Evolutionary conservation across 2,888 invertebrate genomes (phyloP), one percentile per base, ranked within the genome.

Genomic region (Orchesellides sinensis): DNA sequence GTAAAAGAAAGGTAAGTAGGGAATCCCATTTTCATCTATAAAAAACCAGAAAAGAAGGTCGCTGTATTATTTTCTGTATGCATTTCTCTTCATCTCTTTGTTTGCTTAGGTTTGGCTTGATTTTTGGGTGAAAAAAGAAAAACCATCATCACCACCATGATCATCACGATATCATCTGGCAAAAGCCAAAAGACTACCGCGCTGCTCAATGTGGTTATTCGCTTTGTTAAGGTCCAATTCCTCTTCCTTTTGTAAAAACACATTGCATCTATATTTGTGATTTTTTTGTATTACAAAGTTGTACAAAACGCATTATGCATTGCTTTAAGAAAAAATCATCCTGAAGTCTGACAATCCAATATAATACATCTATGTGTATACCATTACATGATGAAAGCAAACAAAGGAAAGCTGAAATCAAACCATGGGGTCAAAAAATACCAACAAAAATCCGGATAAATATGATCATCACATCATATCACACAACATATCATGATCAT

Each of bases 381-480:
- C 14, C 4, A 40, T 5, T 40, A 10, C 10, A 32, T 32, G 10
- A 6, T 6, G 10, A 10, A 40, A 40, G 10, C 40, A 40, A n/a
- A 10, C 49, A n/a, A 23, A 56, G 23, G 23, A 56, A 56, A 56
- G n/a, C 12, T 10, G 23, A 17, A 17, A 52, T 29, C 29, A 10
- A 21, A 56, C 19, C 32, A 10, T 8, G 56, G 25, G 12, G 12
- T 3, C 29, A 17, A 6, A 17, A n/a, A n/a, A n/a, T n/a, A n/a
- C n/a, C n/a, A 6, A 17, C 2, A 25, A 4, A 27, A 63, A 72
- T 47, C 79, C 65, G 79, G 79, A 80, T 80, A 80, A 80, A 80
- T 80, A 80, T 80, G 79, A 80, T 79, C 73, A 80, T 73, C 80
- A 80, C 56, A 56, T 47, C 40, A 78, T 23, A 78, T 73, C 80